Base-by-base conservation (phyloP, 2,113 vertebrate species). In the Equus przewalskii region DNA sequence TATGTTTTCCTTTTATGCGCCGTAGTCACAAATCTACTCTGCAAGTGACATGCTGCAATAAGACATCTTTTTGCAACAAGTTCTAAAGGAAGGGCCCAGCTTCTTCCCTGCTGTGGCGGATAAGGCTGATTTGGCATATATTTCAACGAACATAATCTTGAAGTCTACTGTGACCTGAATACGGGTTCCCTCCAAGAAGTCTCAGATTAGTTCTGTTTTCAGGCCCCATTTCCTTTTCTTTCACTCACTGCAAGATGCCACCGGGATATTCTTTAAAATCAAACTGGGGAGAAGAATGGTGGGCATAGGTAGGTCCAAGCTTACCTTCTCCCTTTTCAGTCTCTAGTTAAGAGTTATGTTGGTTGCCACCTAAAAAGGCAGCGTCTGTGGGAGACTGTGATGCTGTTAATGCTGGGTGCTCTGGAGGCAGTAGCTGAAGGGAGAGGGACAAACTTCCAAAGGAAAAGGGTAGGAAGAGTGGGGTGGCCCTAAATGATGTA, bases 61-160 rank as follows among this genome's bases (percentile, higher is more conserved):
- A 78, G 22, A 36, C 92, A 21, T 13, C 70, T 84, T n/a, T 84
- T 12, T 93, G 91, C 73, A 94, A 94, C 21, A 69, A 78, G 36
- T 36, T 94, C 36, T 87, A 70, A 87, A 58, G 62, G 28, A 4
- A 21, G 13, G 30, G 75, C 18, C 26, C 26, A 16, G 21, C 49
- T 28, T 19, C 69, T 21, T 28, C 51, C 62, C 30, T 49, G 72
- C 65, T 18, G n/a, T 54, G 51, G 30, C 56, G n/a, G 78, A 44
- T 30, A n/a, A 30, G 41, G 56, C 69, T 30, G 70, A 30, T 21
- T 36, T 12, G 7, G 33, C 30, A 44, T 36, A 36, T 24, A 5
- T 72, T 36, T 49, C 91, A 75, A 41, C 56, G 26, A 24, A 13
- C 5, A 4, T 5, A 73, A 6, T 46, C 80, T 83, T n/a, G 26